A percentile compares a stretch with the other conserved stretches of the same genome.
phyloP scores from a whole-genome alignment of 1,140 invertebrate species.

The Calycopis cecrops region DNA sequence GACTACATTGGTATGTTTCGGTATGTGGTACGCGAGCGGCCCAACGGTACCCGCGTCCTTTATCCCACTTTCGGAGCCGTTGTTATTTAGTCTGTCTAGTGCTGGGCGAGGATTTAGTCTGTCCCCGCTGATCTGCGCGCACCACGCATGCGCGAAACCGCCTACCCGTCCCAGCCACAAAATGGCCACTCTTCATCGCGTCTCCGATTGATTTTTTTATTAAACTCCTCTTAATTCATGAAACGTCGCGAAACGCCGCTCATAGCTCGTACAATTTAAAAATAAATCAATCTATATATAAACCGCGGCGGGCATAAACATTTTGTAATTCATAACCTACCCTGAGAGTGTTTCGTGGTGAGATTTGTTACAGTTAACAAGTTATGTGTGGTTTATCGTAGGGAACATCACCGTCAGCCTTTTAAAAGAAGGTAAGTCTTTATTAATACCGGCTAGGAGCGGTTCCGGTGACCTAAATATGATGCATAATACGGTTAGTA shows the following conservation, averaged over 20 bases:
- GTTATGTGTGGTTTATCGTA: background rate
- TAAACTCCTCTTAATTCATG: constrained; percentile 1
- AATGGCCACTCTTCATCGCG: constrained; percentile 1
- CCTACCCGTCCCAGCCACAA: background rate
- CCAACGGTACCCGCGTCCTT: background rate
- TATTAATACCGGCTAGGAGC: background rate
- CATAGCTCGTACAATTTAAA: background rate
- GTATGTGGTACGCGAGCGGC: background rate
- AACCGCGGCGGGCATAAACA: background rate
- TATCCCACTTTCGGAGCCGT: constrained; percentile 1
- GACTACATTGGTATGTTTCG: background rate
- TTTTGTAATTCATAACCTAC: constrained; percentile 7
- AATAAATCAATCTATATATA: constrained; percentile 10
- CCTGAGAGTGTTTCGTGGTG: background rate
- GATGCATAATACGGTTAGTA: constrained; percentile 43
- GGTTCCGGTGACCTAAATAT: constrained; percentile 40
- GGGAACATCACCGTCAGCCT: background rate
- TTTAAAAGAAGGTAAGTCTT: background rate
- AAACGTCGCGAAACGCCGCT: constrained; percentile 1
- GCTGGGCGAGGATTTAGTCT: constrained; percentile 5
- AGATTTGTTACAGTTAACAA: background rate
- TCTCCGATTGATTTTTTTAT: constrained; percentile 12
- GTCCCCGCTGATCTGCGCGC: background rate
- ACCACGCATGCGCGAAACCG: background rate
- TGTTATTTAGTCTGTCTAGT: constrained; percentile 3